Evolutionary conservation across 2,888 invertebrate genomes (phyloP).

Genomic region (Archaeoteleia sp.): DNA sequence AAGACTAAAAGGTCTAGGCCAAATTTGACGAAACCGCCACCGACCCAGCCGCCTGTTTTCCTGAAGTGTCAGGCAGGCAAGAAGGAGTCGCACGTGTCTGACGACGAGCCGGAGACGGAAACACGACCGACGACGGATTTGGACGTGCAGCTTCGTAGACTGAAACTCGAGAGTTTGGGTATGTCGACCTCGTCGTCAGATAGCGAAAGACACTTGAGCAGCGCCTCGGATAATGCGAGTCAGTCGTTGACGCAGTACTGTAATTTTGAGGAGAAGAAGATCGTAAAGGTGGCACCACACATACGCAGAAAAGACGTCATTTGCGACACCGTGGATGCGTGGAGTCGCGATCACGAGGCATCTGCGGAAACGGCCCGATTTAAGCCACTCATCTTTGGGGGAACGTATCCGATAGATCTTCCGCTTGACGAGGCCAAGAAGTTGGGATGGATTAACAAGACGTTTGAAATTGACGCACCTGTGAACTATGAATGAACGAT

Average conservation of each 20-base stretch:
- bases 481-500: constrained; percentile 54
- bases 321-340: constrained; percentile 80
- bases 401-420: constrained; percentile 90
- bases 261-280: constrained; percentile 70
- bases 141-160: constrained; percentile 67
- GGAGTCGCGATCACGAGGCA: constrained; percentile 71
- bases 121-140: constrained; percentile 62
- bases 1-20: constrained; percentile 44
- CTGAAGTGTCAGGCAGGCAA: constrained; percentile 64
- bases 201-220: constrained; percentile 34
- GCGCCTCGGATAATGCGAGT: constrained; percentile 34
- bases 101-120: constrained; percentile 28
- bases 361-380: constrained; percentile 65
- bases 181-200: constrained; percentile 54
- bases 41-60: constrained; percentile 62
- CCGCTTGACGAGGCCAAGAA: constrained; percentile 75
- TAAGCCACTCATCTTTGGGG: constrained; percentile 86
- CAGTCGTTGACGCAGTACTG: constrained; percentile 68
- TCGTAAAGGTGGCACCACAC: constrained; percentile 71
- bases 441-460: constrained; percentile 61
- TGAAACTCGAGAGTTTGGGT: constrained; percentile 60
- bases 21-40: constrained; percentile 56
- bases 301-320: constrained; percentile 77
- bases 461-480: constrained; percentile 79
- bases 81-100: constrained; percentile 26